These are phyloP conservation scores for Sphenopsis melanotis DNA, from an alignment of 2,797 vertebrate genomes.

Conservation along the genomic window DNA sequence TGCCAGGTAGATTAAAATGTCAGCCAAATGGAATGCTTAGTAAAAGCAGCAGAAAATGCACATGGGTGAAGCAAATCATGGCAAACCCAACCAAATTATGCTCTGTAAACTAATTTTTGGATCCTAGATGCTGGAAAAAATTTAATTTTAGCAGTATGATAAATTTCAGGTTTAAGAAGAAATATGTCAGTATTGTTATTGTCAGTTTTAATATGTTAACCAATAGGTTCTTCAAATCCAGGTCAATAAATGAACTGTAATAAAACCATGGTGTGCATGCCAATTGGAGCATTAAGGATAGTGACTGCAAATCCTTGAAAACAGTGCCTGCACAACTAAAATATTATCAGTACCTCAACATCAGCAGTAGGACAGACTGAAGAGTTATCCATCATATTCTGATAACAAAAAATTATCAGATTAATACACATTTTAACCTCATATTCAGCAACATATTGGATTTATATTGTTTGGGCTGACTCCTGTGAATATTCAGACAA, in stretches of 20 bases:
- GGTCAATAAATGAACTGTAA: background rate
- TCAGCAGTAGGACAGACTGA: background rate
- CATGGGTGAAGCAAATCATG: background rate
- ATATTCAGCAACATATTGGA: background rate
- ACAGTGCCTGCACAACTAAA: background rate
- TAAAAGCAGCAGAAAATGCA: background rate
- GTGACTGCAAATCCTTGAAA: background rate
- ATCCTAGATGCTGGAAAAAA: background rate
- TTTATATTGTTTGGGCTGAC: background rate
- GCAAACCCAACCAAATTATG: background rate
- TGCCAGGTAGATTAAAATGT: background rate
- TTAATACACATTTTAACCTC: background rate
- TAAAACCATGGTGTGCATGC: background rate
- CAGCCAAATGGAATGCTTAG: background rate
- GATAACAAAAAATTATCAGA: background rate
- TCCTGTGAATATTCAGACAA: background rate
- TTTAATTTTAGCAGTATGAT: background rate
- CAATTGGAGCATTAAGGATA: background rate
- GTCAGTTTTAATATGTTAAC: background rate
- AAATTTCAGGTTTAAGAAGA: background rate
- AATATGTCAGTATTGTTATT: background rate
- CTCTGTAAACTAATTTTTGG: background rate
- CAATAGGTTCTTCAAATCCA: background rate
- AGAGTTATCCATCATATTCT: background rate
- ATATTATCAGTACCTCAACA: background rate